These are phyloP conservation scores for Apamea crenata DNA, from an alignment of 2,888 invertebrate species.

Conservation along the genomic window DNA sequence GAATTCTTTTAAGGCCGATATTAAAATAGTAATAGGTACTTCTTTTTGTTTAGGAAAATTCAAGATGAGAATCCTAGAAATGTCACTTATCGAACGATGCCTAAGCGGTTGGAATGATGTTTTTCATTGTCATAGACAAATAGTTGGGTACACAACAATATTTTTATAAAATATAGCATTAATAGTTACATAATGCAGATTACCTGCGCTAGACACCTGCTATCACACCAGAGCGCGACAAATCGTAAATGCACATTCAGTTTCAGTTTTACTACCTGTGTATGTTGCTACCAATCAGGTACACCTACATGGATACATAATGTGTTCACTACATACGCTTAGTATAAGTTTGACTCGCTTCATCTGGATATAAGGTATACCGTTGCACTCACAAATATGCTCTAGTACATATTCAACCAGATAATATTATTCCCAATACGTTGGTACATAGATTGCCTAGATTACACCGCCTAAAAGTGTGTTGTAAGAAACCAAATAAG, in stretches of 20 bases:
- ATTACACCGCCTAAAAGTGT: constrained; percentile 31
- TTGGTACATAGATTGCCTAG: constrained; percentile 33
- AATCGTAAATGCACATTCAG: constrained; percentile 13
- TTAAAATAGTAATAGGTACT: not conserved
- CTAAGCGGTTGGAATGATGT: not conserved
- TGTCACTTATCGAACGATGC: not conserved
- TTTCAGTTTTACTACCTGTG: not conserved
- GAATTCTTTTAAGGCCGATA: not conserved
- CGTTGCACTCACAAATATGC: not conserved
- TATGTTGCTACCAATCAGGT: not conserved
- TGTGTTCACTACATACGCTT: not conserved
- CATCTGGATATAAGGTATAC: not conserved
- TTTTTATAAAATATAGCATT: not conserved
- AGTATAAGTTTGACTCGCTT: not conserved
- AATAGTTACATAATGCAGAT: not conserved
- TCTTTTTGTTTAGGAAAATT: not conserved
- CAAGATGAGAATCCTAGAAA: not conserved
- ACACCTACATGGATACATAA: not conserved
- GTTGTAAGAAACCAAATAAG: constrained; percentile 57
- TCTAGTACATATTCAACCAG: not conserved
- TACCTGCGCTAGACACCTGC: not conserved
- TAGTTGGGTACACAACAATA: not conserved
- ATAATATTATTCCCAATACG: constrained; percentile 7
- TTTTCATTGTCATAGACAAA: not conserved
- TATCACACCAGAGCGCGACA: constrained; percentile 14